Conservation (phyloP, 1,140 invertebrate species). For the Diachasma alloeum region DNA sequence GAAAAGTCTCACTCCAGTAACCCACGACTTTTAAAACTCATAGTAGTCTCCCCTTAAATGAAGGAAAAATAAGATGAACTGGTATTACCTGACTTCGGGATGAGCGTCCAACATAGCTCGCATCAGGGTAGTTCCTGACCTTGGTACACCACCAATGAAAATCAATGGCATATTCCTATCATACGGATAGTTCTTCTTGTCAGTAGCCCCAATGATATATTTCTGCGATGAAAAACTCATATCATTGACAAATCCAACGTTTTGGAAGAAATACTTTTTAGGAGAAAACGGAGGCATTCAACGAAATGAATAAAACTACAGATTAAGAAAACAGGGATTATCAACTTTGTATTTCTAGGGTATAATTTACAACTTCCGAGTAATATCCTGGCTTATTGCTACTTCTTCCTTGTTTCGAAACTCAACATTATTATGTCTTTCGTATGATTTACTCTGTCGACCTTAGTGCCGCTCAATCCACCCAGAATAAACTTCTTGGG, state of each 20-base stretch:
- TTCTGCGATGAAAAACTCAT: constrained; percentile 61
- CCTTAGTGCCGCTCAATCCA: neutral
- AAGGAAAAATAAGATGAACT: too few relatives aligned
- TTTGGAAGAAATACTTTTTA: neutral
- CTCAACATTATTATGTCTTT: neutral
- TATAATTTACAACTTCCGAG: neutral
- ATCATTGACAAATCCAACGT: neutral
- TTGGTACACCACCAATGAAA: constrained; percentile 96
- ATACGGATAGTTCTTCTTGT: constrained; percentile 76
- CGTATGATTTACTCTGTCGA: neutral
- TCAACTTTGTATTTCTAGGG: neutral
- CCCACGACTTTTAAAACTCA: too few relatives aligned
- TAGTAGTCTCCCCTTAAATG: too few relatives aligned
- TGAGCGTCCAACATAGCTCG: constrained; percentile 98
- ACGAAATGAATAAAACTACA: too few relatives aligned
- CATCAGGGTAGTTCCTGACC: constrained; percentile 96
- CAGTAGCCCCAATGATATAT: constrained; percentile 68
- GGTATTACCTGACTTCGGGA: constrained; percentile 84
- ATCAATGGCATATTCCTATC: constrained; percentile 91
- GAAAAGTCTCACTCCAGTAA: too few relatives aligned
- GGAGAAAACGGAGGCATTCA: neutral
- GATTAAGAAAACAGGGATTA: neutral
- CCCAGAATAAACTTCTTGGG: neutral
- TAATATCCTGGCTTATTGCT: neutral
- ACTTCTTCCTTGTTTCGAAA: neutral